Evolutionary conservation across 1,140 invertebrate species (phyloP).

Genomic region (Camponotus floridanus): DNA sequence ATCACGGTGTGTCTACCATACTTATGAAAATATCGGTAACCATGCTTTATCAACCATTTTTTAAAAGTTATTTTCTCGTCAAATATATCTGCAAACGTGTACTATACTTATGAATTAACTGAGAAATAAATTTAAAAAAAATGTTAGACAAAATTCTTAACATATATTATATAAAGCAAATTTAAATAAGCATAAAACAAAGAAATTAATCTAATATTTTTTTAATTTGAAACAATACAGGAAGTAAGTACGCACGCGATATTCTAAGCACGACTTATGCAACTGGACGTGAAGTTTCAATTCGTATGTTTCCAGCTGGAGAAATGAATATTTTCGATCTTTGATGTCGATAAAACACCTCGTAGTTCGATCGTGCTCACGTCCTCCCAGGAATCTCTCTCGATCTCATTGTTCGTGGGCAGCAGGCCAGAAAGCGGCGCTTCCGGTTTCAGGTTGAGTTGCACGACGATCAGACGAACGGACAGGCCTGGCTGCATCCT

Average conservation of each 20-base stretch:
- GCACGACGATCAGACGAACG: constrained; percentile 57
- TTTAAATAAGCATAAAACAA: not conserved
- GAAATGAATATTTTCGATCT: constrained; percentile 68
- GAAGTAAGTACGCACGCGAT: not conserved
- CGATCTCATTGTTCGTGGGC: constrained; percentile 82
- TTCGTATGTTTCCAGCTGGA: constrained; percentile 50
- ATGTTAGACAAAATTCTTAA: not conserved
- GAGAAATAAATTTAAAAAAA: not conserved
- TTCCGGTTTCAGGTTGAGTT: constrained; percentile 81
- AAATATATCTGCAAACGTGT: not conserved
- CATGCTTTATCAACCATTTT: not conserved
- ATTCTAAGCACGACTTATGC: constrained; percentile 32
- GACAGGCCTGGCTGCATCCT: constrained; percentile 71
- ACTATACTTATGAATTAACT: not conserved
- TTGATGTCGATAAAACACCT: constrained; percentile 70
- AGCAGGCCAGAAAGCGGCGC: constrained; percentile 82
- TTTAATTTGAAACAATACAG: constrained; percentile 1
- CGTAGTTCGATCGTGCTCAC: constrained; percentile 72
- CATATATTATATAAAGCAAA: not conserved
- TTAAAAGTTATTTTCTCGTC: not conserved
- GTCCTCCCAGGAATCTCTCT: constrained; percentile 73
- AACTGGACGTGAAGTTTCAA: constrained; percentile 53
- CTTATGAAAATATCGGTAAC: constrained; percentile 13
- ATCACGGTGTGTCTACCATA: not conserved
- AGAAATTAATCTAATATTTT: not conserved